Base-by-base conservation (phyloP, 2,113 vertebrate species). In the Neomonachus schauinslandi region DNA sequence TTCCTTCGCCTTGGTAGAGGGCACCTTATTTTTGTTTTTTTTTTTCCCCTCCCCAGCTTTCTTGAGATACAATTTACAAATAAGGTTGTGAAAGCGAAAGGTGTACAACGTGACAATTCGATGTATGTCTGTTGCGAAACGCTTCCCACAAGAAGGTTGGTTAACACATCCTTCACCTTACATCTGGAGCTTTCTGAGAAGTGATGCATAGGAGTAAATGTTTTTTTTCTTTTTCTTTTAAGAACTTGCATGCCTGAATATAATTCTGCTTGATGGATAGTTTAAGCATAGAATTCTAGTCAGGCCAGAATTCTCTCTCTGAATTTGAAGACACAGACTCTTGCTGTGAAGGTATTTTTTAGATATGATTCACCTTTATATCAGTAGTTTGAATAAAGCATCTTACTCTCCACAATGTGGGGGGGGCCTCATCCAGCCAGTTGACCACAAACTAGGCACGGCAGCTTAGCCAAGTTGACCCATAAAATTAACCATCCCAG, bases 111-210 rank as follows among this genome's bases (percentile, higher is more conserved):
- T 28, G 42, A 8, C 74, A 16, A 16, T 28, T 16, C 4, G 26
- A 16, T 49, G 26, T 9, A 42, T 2, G 74, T 15, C 26, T 4
- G 15, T 4, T 28, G 42, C 0, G 0, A 31, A 49, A 31, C 0
- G 42, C 42, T 77, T 31, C 74, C 42, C 26, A 28, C 26, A 1
- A 46, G 42, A 31, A 77, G 74, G 39, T 0, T 77, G 74, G 42
- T 8, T 31, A 31, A 49, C 72, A 49, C 26, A 2, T 16, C 42
- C 42, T 49, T 53, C 11, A 13, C 51, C 77, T 80, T 18, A 33
- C 77, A 5, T 22, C 31, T 80, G 49, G 31, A n/a, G 18, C 31
- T 80, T 53, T 80, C 49, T 11, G 49, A 80, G 77, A 53, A 53
- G 19, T 21, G 49, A 80, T 1, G 9, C 46, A 21, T 21, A 19